These are phyloP conservation scores for Nephrotoma appendiculata DNA, from an alignment of 2,888 invertebrate species.

Conservation along the genomic window DNA sequence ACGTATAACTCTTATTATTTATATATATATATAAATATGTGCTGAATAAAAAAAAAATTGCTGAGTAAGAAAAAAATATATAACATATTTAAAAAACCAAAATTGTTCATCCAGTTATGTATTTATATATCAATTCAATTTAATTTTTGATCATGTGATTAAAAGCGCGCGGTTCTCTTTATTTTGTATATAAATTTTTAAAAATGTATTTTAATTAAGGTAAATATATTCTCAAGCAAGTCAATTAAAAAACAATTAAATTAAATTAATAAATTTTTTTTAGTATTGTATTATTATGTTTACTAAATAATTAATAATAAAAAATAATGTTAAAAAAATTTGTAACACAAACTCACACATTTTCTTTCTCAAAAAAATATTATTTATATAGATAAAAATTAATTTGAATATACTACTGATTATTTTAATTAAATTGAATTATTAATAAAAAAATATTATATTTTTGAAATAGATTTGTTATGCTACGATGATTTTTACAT, in stretches of 20 bases:
- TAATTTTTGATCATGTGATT: not conserved
- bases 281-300: not conserved
- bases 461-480: not conserved
- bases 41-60: slow-evolving; percentile 1
- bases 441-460: not conserved
- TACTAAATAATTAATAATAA: not conserved
- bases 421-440: not conserved
- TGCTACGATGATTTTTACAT: not conserved
- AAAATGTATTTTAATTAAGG: not conserved
- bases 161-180: not conserved
- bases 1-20: not conserved
- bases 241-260: not conserved
- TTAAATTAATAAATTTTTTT: not conserved
- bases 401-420: not conserved
- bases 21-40: not conserved
- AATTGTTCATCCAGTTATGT: not conserved
- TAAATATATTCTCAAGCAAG: not conserved
- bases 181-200: not conserved
- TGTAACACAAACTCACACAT: not conserved
- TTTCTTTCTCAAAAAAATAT: not conserved
- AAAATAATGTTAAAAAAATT: not conserved
- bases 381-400: not conserved
- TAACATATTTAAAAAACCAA: not conserved
- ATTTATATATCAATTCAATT: not conserved
- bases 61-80: not conserved